Evolutionary conservation across 1,140 invertebrate species (phyloP), one percentile per base, ranked within the genome.

Genomic region (Heliconius himera): DNA sequence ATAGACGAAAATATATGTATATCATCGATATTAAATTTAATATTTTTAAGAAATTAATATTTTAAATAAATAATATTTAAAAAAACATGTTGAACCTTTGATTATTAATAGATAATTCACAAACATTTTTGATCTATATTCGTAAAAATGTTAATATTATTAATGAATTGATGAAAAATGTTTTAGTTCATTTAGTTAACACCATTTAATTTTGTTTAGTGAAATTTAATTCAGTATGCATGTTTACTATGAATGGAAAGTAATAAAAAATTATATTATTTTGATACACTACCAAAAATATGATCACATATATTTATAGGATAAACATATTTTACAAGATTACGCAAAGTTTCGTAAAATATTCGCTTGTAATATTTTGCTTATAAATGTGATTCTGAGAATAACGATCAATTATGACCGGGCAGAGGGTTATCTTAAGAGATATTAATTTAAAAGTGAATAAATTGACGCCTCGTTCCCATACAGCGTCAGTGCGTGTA

Each of bases 401-500:
- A 93, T 87, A 87, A 82, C 83, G 85, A 88, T 89, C 86, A 84
- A 78, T 89, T 83, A 87, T 87, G 86, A 85, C 86, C 86, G 74
- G 86, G 77, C 85, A 80, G 73, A 73, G 85, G 92, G 91, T 92
- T 93, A 93, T 93, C 92, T 77, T 18, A n/a, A 70, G 70, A 81
- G 90, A 92, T 91, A 92, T 85, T 88, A 88, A 86, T 87, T 88
- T 89, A 88, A 90, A 89, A 84, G 84, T 87, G 82, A 91, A 92
- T 92, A 93, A 92, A 92, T 90, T 88, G 87, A 79, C 85, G 83
- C 74, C 78, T 78, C 83, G 74, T 78, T 82, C 74, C 77, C 77
- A 73, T 76, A 78, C 88, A 89, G 90, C 88, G 87, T 87, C 90
- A 93, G 89, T 93, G 74, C 56, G 70, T 73, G 76, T 79, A 71